Evolutionary conservation across 2,888 invertebrate species (phyloP), one percentile per base, ranked within the genome.

Genomic region (Cepaea hortensis): DNA sequence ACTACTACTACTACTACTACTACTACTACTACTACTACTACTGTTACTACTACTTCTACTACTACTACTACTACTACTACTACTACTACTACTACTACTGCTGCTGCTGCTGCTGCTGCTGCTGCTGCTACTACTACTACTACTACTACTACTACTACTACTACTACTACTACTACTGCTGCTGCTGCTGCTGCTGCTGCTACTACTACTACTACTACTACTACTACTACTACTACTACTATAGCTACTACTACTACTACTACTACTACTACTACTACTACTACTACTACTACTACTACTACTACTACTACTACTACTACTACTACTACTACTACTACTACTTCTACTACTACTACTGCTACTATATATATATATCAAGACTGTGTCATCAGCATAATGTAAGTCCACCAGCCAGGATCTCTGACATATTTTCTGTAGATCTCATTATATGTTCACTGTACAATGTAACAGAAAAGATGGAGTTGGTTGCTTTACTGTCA

Each of bases 111-210:
- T 76, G 61, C 84, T 76, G 76, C 76, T 76, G 76, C 76, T 84
- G 46, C 65, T 76, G 76, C 84, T 46, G 76, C 65, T 76, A 84
- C 84, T 62, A 76, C 75, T 84, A 84, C 73, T 84, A 76, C 76
- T 76, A 76, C 84, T 65, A 76, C 76, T 65, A 75, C 84, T 75
- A 84, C 84, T 76, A 61, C 76, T 84, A 84, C 76, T 48, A 84
- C 84, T 62, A 84, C 65, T 65, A 76, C 62, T 50, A 76, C 76
- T 50, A 76, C 76, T 50, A 50, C 76, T 76, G 50, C 50, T 50
- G 50, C 76, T 70, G 68, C 72, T 70, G 46, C 72, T 48, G 68
- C 50, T 82, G 68, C 72, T 82, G 46, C 72, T 70, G 68, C 82
- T 48, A 46, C 82, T 70, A 82, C 82, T 70, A 82, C 82, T 70